Percentiles rank a stretch among this genome's conserved stretches.
These are phyloP conservation scores for Erythrocercus mccallii DNA, from an alignment of 2,113 vertebrate species.

Conservation along the genomic window DNA sequence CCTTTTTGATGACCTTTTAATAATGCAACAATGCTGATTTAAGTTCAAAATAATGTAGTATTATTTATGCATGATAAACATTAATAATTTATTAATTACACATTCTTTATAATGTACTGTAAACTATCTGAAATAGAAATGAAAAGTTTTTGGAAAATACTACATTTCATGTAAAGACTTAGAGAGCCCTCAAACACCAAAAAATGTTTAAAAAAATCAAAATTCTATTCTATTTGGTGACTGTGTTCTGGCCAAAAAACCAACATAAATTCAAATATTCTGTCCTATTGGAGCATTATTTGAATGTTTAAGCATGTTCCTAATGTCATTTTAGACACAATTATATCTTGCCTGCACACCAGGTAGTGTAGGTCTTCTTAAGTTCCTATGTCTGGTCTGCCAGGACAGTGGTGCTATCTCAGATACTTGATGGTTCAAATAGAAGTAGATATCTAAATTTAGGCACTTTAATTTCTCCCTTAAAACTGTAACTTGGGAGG, in stretches of 20 bases:
- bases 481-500: neutral
- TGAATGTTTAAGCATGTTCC: neutral
- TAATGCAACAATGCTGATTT: neutral
- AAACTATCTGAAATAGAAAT: neutral
- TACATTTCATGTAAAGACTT: neutral
- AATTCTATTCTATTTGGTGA: neutral
- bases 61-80: neutral
- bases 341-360: neutral
- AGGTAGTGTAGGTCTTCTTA: neutral
- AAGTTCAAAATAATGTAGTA: neutral
- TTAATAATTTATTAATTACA: neutral
- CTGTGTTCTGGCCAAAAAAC: neutral
- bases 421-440: neutral
- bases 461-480: neutral
- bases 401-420: neutral
- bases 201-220: neutral
- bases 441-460: neutral
- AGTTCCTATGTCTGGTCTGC: rapidly evolving
- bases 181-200: rapidly evolving
- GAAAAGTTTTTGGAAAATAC: neutral
- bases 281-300: neutral
- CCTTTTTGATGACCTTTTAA: neutral
- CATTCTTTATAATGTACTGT: neutral
- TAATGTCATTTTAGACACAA: neutral
- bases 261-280: neutral